Evolutionary conservation across 2,113 vertebrate genomes (phyloP), one percentile per base, ranked within the genome.

Genomic region (Upupa epops): DNA sequence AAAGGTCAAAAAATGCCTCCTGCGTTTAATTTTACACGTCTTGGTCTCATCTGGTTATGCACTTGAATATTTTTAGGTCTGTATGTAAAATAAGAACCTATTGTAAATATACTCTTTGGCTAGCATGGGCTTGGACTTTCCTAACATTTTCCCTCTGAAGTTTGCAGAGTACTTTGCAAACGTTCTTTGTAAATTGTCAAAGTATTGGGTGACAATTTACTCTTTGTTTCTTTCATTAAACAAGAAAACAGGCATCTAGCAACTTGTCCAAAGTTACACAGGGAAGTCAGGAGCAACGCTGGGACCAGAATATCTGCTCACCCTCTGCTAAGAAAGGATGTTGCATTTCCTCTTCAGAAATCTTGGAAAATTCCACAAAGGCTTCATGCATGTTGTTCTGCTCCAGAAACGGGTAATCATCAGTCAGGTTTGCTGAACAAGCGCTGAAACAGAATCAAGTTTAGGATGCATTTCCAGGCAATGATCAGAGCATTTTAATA

Each of bases 1-100:
- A 91, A 88, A 87, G 90, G 75, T 90, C 92, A 82, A 90, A 87
- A 95, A 81, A 76, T 76, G 40, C 42, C 71, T 94, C 60, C 56
- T 70, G 80, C 51, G 9, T 83, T 96, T 92, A 76, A 70, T 92
- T 96, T 92, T 77, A 80, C 46, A 42, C 46, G 11, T 36, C 59
- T 92, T 59, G 13, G 26, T 87, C 24, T 94, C 25, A 90, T 89
- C 73, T 82, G 75, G 77, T 60, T 75, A 61, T 54, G 78, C 2
- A 4, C 59, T 85, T 71, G 6, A 91, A 86, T 36, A 31, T 64
- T 92, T 92, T 64, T 26, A 74, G 71, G 94, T 89, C 45, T 32
- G 59, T 73, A 15, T 17, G 34, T 61, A 65, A 89, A 93, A 59
- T 54, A 88, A 28, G 37, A 59, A 56, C 52, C 37, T 82, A 74